Evolutionary conservation across 2,797 vertebrate genomes (phyloP).

Genomic region (Fratercula arctica): DNA sequence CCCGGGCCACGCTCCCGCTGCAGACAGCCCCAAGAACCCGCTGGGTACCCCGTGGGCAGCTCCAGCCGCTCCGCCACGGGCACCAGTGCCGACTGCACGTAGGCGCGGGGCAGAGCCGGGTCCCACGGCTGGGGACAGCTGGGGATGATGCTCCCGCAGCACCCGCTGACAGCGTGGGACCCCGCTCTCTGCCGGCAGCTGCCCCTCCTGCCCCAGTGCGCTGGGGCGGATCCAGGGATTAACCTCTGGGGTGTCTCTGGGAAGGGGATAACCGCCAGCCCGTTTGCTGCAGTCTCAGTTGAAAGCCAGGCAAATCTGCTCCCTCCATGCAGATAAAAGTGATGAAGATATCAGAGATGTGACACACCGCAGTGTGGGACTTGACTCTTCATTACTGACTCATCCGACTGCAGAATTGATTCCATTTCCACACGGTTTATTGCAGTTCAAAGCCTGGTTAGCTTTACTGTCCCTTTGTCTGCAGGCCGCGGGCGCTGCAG

Average conservation of each 20-base stretch:
- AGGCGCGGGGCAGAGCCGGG: background rate
- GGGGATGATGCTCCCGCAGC: background rate
- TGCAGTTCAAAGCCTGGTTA: conserved; percentile 60
- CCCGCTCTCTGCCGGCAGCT: fast-evolving
- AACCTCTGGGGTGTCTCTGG: conserved; percentile 26
- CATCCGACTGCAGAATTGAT: conserved; percentile 62
- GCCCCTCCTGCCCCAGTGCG: background rate
- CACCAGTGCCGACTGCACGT: background rate
- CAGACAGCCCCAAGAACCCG: background rate
- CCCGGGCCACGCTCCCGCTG: background rate
- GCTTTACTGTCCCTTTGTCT: conserved; percentile 21
- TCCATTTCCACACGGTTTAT: conserved; percentile 55
- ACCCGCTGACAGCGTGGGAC: fast-evolving
- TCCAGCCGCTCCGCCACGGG: background rate
- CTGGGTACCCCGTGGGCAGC: background rate
- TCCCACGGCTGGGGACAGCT: background rate
- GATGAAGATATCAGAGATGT: conserved; percentile 62
- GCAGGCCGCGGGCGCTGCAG: background rate
- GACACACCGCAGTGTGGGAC: conserved; percentile 53
- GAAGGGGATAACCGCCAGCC: conserved; percentile 53
- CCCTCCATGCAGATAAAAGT: conserved; percentile 57
- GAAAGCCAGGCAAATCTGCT: conserved; percentile 37
- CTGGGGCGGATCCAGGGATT: conserved; percentile 48
- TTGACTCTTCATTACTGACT: conserved; percentile 54
- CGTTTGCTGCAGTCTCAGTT: conserved; percentile 37